These are phyloP conservation scores for Mirza zaza DNA, from an alignment of 2,113 vertebrate genomes.

Conservation along the genomic window DNA sequence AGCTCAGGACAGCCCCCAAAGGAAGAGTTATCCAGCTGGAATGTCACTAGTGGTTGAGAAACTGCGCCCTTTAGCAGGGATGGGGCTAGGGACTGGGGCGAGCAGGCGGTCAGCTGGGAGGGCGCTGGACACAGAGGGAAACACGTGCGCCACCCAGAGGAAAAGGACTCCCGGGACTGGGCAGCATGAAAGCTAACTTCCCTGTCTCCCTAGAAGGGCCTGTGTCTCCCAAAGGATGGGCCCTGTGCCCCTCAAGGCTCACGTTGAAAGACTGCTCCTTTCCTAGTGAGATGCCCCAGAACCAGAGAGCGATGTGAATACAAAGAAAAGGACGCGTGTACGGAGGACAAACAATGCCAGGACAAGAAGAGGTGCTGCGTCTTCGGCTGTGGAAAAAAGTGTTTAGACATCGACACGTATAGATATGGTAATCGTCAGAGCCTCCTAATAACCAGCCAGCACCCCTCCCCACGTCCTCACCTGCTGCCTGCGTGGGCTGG, in stretches of 20 bases:
- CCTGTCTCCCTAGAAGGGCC: not conserved
- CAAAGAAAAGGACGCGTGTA: slow-evolving; percentile 52
- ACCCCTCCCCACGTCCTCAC: not conserved
- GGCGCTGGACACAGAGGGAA: not conserved
- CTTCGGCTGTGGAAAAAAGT: slow-evolving; percentile 68
- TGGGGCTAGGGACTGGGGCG: not conserved
- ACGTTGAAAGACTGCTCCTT: not conserved
- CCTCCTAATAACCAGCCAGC: accelerated
- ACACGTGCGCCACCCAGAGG: no score
- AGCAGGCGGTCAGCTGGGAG: not conserved
- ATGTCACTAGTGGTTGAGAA: not conserved
- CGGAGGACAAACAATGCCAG: not conserved
- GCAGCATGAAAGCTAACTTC: not conserved
- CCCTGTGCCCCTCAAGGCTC: not conserved
- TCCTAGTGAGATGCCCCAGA: slow-evolving; percentile 62
- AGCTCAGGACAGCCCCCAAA: not conserved
- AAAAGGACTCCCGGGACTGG: not conserved
- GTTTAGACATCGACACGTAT: not conserved
- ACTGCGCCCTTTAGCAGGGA: not conserved
- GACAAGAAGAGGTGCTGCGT: slow-evolving; percentile 31
- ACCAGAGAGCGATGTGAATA: slow-evolving; percentile 39
- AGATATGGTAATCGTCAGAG: not conserved
- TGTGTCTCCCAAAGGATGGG: not conserved
- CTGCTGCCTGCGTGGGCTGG: not conserved
- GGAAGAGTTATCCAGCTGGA: not conserved